phyloP scores from a whole-genome alignment of 2,888 invertebrate genomes.

The Chrysomela aeneicollis region DNA sequence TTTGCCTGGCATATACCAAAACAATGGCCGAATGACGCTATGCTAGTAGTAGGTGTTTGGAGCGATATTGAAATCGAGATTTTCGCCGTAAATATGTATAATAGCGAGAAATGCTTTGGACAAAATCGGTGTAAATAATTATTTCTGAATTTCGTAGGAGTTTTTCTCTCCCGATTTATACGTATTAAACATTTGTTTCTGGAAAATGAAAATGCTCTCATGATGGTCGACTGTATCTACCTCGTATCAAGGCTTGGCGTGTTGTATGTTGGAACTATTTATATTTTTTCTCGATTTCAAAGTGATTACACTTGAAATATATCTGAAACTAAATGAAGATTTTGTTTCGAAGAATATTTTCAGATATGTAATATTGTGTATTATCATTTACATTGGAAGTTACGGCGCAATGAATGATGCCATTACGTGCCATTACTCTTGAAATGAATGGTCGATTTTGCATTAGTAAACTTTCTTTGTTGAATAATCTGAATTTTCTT shows the following conservation, averaged over 20 bases:
- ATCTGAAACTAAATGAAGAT: slow-evolving; percentile 24
- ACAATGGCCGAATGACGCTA: slow-evolving; percentile 67
- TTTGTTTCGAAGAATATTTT: slow-evolving; percentile 28
- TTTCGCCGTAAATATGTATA: slow-evolving; percentile 65
- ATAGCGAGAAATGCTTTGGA: slow-evolving; percentile 61
- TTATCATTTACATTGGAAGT: slow-evolving; percentile 1
- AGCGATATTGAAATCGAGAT: slow-evolving; percentile 59
- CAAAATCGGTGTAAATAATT: slow-evolving; percentile 63
- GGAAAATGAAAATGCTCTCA: slow-evolving; percentile 31
- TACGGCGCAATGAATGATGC: background rate
- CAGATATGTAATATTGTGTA: slow-evolving; percentile 15
- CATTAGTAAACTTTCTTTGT: background rate
- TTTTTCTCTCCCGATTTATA: slow-evolving; percentile 56
- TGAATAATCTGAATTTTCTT: background rate
- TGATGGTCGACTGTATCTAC: slow-evolving; percentile 33
- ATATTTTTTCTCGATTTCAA: slow-evolving; percentile 28
- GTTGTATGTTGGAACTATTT: slow-evolving; percentile 33
- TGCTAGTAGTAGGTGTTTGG: slow-evolving; percentile 53
- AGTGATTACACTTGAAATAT: slow-evolving; percentile 27
- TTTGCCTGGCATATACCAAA: slow-evolving; percentile 50
- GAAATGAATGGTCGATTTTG: background rate
- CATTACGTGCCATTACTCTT: no score
- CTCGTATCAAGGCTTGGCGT: slow-evolving; percentile 33
- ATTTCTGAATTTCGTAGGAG: slow-evolving; percentile 60
- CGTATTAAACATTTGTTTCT: slow-evolving; percentile 52